phyloP scores from a whole-genome alignment of 2,888 invertebrate genomes.

The Temnothorax rugatulus region DNA sequence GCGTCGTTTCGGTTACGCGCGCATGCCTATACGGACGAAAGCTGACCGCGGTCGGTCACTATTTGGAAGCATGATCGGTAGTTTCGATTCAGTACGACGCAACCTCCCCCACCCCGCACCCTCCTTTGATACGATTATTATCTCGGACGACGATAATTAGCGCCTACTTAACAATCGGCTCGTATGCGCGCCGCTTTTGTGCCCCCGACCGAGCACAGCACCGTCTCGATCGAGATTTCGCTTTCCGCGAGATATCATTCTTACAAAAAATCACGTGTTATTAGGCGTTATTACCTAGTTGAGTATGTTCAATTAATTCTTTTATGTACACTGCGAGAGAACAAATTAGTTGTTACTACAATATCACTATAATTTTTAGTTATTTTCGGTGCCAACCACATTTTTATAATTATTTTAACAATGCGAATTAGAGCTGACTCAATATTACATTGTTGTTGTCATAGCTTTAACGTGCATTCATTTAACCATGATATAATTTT shows the following conservation, averaged over 20 bases:
- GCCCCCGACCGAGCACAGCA: background rate
- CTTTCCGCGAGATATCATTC: background rate
- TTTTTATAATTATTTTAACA: no score
- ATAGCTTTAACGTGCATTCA: no score
- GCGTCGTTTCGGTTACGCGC: slow-evolving; percentile 47
- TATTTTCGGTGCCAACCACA: no score
- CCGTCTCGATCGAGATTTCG: slow-evolving; percentile 1
- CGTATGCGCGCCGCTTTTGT: slow-evolving; percentile 35
- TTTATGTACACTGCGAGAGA: background rate
- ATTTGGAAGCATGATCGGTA: slow-evolving; percentile 72
- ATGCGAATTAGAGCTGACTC: no score
- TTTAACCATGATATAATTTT: no score
- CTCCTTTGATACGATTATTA: slow-evolving; percentile 46
- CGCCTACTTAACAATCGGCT: slow-evolving; percentile 42
- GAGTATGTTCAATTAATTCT: background rate
- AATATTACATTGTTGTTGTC: no score
- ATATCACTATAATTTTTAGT: no score
- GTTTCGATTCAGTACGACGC: slow-evolving; percentile 69
- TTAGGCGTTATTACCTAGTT: background rate
- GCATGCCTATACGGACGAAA: slow-evolving; percentile 31
- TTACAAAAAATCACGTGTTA: slow-evolving; percentile 10
- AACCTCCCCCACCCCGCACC: background rate
- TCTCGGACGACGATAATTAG: slow-evolving; percentile 52
- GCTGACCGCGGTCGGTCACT: slow-evolving; percentile 62
- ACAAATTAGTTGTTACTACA: no score